Base-by-base conservation (phyloP, 1,140 invertebrate species). In the Danaus plexippus region DNA sequence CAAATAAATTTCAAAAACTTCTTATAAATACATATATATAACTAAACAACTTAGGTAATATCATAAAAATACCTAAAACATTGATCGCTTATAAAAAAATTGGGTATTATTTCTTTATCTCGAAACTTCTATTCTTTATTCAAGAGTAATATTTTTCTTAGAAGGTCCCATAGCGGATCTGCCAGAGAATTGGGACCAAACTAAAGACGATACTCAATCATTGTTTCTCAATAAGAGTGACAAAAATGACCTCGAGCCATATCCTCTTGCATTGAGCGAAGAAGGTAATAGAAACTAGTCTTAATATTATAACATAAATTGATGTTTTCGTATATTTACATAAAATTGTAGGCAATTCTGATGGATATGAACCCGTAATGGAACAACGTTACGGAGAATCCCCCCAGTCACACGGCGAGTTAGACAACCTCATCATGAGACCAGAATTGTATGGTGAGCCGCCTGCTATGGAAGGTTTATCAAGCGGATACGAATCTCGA, bases 231-330 rank as follows among this genome's bases (percentile, higher is more conserved):
- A 88, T 67, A 88, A 88, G 66, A 88, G 82, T 60, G 85, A 88
- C 69, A 88, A 88, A 74, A 88, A 88, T 70, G 87, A 88, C 63
- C 64, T 87, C 57, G 87, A 88, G 65, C 87, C 87, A n/a, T 88
- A 88, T 64, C 86, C 87, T 42, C 78, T 88, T 60, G 87, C 87
- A 51, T 74, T 88, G 11, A 87, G 83, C 59, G 87, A 88, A 73
- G 87, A 88, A 82, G 85, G 87, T 88, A 83, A 77, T 66, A 7
- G 15, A 43, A n/a, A 50, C 15, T 32, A 32, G 8, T 45, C 45
- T n/a, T 32, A 53, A 44, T 32, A 32, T 32, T 32, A 32, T 32
- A 41, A 45, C 32, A 44, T n/a, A 18, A 22, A 22, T 32, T 52
- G 11, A n/a, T 43, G 49, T 52, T 42, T 9, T n/a, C 9, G 22